A percentile compares a stretch with the other conserved stretches of the same genome.
phyloP scores from a whole-genome alignment of 2,888 invertebrate species.

The Protophormia terraenovae region DNA sequence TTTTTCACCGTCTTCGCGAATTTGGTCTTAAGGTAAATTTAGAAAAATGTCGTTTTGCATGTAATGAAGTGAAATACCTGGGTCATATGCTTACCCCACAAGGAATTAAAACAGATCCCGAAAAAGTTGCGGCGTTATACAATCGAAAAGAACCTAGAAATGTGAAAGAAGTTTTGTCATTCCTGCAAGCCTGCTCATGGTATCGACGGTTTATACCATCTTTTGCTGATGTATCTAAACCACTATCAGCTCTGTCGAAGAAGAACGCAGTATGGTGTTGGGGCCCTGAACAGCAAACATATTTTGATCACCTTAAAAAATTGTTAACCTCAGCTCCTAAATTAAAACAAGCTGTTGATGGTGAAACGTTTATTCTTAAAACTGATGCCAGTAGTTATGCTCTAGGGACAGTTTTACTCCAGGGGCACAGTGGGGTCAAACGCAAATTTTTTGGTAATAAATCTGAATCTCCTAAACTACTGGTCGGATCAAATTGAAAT shows the following conservation, averaged over 20 bases:
- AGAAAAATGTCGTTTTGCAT: slow-evolving; percentile 69
- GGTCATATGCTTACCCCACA: slow-evolving; percentile 65
- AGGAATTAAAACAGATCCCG: slow-evolving; percentile 53
- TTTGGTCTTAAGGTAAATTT: slow-evolving; percentile 59
- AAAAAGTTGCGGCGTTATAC: slow-evolving; percentile 7
- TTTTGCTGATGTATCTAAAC: slow-evolving; percentile 67
- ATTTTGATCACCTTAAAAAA: slow-evolving; percentile 45
- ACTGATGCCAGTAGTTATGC: slow-evolving; percentile 43
- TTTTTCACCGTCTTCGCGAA: slow-evolving; percentile 28
- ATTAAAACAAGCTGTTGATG: slow-evolving; percentile 67
- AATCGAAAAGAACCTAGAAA: slow-evolving; percentile 58
- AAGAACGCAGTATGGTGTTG: slow-evolving; percentile 64
- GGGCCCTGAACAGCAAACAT: background rate
- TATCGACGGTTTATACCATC: slow-evolving; percentile 66
- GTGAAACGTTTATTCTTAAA: slow-evolving; percentile 42
- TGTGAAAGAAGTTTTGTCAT: slow-evolving; percentile 71
- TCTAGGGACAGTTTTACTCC: slow-evolving; percentile 43
- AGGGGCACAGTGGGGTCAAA: slow-evolving; percentile 60
- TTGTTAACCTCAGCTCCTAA: slow-evolving; percentile 63
- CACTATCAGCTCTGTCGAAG: slow-evolving; percentile 71
- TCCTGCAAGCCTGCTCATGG: slow-evolving; percentile 73
- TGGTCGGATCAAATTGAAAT: no score
- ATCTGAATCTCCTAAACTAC: no score
- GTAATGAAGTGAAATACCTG: slow-evolving; percentile 46
- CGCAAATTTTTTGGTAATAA: no score